Evolutionary conservation across 1,140 invertebrate genomes (phyloP).

Genomic region (Heliconius nattereri): DNA sequence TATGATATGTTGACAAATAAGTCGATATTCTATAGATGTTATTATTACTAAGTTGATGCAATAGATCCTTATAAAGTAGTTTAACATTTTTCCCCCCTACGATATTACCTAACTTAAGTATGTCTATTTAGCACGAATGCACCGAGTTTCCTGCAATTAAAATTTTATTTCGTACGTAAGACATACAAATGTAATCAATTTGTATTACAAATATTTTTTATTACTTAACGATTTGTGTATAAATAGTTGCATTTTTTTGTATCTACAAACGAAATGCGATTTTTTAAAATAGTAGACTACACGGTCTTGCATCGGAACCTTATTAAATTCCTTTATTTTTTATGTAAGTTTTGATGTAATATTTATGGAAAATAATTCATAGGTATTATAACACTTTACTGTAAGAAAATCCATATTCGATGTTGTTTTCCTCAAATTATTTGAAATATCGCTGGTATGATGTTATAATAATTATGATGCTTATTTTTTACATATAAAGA

Average conservation of each 20-base stretch:
- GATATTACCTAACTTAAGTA: not conserved
- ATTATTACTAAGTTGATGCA: not conserved
- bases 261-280: no score
- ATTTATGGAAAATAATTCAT: no score
- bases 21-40: not conserved
- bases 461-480: not conserved
- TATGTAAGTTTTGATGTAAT: no score
- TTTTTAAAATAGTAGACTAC: no score
- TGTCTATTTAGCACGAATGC: not conserved
- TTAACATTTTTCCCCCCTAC: not conserved
- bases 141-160: conserved; percentile 1
- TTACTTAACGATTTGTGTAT: not conserved
- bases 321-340: no score
- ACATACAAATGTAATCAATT: not conserved
- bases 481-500: not conserved
- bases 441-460: no score
- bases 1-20: not conserved
- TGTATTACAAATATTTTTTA: not conserved
- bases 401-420: not conserved
- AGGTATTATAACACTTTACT: no score
- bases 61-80: not conserved
- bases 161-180: not conserved
- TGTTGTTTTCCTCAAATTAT: not conserved
- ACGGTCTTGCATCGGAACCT: no score
- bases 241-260: not conserved